phyloP scores from a whole-genome alignment of 1,140 invertebrate species.

The Drosophila pectinifera region DNA sequence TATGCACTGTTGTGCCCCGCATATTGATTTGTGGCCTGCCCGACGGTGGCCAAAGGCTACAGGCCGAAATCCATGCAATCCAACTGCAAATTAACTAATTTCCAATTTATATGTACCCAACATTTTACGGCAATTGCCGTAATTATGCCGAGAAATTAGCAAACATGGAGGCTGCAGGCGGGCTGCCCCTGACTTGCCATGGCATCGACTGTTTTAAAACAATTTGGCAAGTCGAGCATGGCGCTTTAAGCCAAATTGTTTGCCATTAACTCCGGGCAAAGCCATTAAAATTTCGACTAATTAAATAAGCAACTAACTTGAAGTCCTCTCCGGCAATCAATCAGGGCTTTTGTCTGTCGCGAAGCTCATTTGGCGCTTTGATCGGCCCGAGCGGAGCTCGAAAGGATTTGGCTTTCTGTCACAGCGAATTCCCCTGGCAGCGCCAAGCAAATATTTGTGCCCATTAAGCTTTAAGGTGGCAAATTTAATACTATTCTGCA shows the following conservation, averaged over 20 bases:
- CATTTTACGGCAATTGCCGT: slow-evolving; percentile 63
- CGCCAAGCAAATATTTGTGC: slow-evolving; percentile 14
- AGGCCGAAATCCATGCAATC: slow-evolving; percentile 36
- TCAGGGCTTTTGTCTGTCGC: slow-evolving; percentile 29
- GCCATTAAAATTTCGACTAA: slow-evolving; percentile 46
- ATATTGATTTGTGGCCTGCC: slow-evolving; percentile 64
- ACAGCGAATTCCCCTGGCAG: neutral
- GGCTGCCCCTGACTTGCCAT: neutral
- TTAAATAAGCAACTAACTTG: slow-evolving; percentile 47
- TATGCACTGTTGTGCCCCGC: slow-evolving; percentile 26
- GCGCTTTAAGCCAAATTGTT: slow-evolving; percentile 42
- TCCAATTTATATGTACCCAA: slow-evolving; percentile 65
- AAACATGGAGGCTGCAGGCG: slow-evolving; percentile 16
- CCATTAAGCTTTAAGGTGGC: slow-evolving; percentile 30
- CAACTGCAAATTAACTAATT: slow-evolving; percentile 70
- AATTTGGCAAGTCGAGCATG: slow-evolving; percentile 29
- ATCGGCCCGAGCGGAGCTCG: slow-evolving; percentile 1
- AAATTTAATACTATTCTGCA: slow-evolving; percentile 28
- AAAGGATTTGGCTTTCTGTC: slow-evolving; percentile 28
- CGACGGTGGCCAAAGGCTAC: slow-evolving; percentile 23
- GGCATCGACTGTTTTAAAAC: slow-evolving; percentile 19
- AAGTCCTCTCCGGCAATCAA: slow-evolving; percentile 44
- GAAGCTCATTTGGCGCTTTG: slow-evolving; percentile 33
- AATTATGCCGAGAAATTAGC: slow-evolving; percentile 54
- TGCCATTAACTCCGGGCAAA: slow-evolving; percentile 27